These are phyloP conservation scores for Gymnorhina tibicen DNA, from an alignment of 2,113 vertebrate species.

Conservation along the genomic window DNA sequence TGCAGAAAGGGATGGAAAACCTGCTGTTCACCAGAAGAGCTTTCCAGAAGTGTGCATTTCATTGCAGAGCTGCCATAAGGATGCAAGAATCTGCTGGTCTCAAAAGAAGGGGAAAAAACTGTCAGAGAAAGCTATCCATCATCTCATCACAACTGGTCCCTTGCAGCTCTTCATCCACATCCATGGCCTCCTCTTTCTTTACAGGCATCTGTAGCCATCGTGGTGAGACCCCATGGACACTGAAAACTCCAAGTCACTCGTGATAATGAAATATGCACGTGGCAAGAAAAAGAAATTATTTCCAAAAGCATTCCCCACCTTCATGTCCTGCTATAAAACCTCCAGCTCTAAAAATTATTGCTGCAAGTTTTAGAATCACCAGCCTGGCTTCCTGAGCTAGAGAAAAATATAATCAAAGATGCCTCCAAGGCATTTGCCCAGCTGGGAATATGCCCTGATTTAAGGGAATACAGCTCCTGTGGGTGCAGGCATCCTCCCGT, in stretches of 20 bases:
- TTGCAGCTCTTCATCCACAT: not conserved
- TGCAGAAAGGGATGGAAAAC: not conserved
- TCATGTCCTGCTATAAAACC: not conserved
- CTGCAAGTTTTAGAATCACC: not conserved
- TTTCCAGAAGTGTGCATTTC: not conserved
- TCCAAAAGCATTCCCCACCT: not conserved
- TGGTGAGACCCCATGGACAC: not conserved
- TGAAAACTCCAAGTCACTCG: not conserved
- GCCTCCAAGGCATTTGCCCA: not conserved
- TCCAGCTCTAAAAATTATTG: not conserved
- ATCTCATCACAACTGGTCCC: not conserved
- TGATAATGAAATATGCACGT: not conserved
- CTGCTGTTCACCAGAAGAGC: not conserved
- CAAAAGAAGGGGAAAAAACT: not conserved
- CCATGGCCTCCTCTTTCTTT: not conserved
- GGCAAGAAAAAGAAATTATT: not conserved
- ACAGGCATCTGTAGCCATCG: not conserved
- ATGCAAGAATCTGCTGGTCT: not conserved
- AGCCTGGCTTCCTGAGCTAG: not conserved
- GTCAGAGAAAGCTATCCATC: not conserved
- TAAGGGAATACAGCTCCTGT: not conserved
- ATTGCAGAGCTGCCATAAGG: not conserved
- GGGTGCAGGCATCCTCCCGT: not conserved
- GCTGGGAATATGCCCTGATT: not conserved
- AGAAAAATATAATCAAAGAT: not conserved